Percentiles rank a stretch among this genome's conserved stretches.
These are phyloP conservation scores for Emydura subglobosa DNA, from an alignment of 2,113 vertebrate genomes.

Conservation along the genomic window DNA sequence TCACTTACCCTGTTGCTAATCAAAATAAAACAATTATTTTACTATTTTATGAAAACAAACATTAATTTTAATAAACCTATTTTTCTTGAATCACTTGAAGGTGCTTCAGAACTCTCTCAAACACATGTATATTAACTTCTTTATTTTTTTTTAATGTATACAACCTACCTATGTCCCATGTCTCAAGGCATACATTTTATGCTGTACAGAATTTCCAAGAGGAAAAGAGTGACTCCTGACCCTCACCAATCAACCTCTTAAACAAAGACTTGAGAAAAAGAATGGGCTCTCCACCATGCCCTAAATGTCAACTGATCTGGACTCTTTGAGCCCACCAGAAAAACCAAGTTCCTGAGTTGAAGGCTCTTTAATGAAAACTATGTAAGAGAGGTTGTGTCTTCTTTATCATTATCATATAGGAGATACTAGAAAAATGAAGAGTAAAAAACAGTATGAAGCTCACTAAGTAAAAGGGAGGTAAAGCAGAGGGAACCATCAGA, in stretches of 20 bases:
- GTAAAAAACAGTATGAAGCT: background rate
- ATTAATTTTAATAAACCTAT: background rate
- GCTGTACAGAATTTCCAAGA: background rate
- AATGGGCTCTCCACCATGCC: background rate
- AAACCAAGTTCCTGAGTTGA: background rate
- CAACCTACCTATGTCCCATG: background rate
- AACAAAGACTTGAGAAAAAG: background rate
- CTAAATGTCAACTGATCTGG: background rate
- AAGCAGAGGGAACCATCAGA: background rate
- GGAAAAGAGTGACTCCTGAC: background rate
- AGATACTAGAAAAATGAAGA: background rate
- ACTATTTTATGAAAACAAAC: background rate
- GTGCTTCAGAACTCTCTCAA: background rate
- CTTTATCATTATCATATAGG: background rate
- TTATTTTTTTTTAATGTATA: background rate
- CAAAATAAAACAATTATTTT: background rate
- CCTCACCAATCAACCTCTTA: background rate
- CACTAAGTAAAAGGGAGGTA: background rate
- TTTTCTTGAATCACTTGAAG: background rate
- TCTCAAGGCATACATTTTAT: background rate
- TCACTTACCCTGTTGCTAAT: background rate
- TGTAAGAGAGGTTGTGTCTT: background rate
- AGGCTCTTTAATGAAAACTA: background rate
- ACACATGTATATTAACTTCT: too few relatives aligned
- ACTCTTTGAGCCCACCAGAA: background rate